Percentiles rank a stretch among this genome's conserved stretches.
phyloP scores from a whole-genome alignment of 2,888 invertebrate species.

The Dasypolia templi region DNA sequence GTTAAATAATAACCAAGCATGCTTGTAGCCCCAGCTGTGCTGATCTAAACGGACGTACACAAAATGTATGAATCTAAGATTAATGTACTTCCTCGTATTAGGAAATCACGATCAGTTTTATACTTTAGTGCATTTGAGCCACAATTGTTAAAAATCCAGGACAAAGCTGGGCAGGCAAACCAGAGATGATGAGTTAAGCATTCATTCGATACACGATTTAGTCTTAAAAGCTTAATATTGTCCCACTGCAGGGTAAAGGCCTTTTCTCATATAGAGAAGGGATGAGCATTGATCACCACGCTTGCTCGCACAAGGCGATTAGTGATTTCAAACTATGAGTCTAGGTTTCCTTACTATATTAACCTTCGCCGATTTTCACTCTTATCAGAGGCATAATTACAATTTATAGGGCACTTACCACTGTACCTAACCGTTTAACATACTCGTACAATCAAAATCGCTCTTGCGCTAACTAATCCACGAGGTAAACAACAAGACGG shows the following conservation, averaged over 20 bases:
- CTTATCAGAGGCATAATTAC: no score
- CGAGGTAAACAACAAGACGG: background rate
- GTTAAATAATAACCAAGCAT: no score
- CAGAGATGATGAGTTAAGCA: background rate
- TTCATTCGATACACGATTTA: background rate
- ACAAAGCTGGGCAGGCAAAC: background rate
- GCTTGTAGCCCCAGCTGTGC: no score
- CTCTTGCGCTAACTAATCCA: background rate
- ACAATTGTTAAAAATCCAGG: background rate
- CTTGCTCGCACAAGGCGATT: background rate
- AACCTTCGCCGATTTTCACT: background rate
- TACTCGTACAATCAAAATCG: background rate
- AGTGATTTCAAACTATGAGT: background rate
- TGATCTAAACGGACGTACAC: no score
- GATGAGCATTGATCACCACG: background rate
- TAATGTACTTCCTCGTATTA: background rate
- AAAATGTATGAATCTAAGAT: background rate
- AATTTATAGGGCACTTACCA: background rate
- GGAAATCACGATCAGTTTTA: background rate
- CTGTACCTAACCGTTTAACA: background rate
- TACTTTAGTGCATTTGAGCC: background rate
- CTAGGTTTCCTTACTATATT: background rate
- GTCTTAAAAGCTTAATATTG: background rate
- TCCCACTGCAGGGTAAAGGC: background rate
- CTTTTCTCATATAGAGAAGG: background rate